phyloP scores from a whole-genome alignment of 2,888 invertebrate genomes.

The Resseliella maxima region DNA sequence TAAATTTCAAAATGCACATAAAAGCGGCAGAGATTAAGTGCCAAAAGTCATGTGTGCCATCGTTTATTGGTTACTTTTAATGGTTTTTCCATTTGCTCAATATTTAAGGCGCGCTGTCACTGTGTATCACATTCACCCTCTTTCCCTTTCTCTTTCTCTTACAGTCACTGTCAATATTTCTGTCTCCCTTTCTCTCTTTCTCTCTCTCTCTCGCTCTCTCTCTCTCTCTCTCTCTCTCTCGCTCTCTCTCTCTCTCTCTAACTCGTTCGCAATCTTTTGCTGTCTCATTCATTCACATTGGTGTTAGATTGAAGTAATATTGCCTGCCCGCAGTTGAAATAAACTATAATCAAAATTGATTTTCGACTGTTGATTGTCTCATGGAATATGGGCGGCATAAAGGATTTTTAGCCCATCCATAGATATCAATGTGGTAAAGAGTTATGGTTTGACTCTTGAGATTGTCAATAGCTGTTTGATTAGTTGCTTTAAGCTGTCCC shows the following conservation, averaged over 20 bases:
- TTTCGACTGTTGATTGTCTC: conserved; percentile 51
- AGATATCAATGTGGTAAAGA: neutral
- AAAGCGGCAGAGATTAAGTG: conserved; percentile 27
- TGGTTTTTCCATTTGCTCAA: neutral
- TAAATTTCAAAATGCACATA: conserved; percentile 44
- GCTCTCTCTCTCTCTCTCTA: neutral
- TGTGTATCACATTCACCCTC: too few species aligned
- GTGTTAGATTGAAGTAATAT: neutral
- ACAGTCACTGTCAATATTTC: neutral
- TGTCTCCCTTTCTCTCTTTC: neutral
- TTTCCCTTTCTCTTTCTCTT: too few species aligned
- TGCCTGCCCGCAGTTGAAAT: neutral
- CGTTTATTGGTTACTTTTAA: conserved; percentile 46
- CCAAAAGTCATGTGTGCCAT: neutral
- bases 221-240: too few species aligned
- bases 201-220: neutral
- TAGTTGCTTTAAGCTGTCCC: neutral
- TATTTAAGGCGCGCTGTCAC: too few species aligned
- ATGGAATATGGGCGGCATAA: neutral
- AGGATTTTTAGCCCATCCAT: neutral
- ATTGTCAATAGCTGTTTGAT: conserved; percentile 7
- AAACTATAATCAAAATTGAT: conserved; percentile 43
- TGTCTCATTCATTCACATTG: neutral
- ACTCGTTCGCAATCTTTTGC: neutral
- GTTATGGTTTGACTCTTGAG: conserved; percentile 5